Percentiles rank a stretch among this genome's conserved stretches.
These are phyloP conservation scores for Litocranius walleri DNA, from an alignment of 2,113 vertebrate species.

Conservation along the genomic window DNA sequence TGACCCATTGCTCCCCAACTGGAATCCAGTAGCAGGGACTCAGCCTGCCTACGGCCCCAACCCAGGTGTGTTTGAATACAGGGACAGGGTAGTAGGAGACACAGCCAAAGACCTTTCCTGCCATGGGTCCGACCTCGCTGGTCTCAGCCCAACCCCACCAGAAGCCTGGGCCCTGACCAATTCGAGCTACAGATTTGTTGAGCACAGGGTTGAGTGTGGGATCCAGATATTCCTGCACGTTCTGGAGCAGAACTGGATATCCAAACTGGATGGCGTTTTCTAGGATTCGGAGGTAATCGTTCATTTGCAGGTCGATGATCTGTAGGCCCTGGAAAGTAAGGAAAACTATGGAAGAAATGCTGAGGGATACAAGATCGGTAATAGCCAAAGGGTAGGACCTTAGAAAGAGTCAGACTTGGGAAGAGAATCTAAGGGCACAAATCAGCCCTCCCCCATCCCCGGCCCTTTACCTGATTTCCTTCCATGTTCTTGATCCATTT, in stretches of 20 bases:
- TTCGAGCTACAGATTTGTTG: conserved; percentile 86
- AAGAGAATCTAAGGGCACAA: background rate
- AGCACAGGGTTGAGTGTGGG: conserved; percentile 89
- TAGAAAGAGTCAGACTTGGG: background rate
- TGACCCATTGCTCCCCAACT: background rate
- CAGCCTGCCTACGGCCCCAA: background rate
- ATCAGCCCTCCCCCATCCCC: background rate
- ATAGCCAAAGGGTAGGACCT: background rate
- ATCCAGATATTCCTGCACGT: conserved; percentile 90
- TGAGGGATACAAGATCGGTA: background rate
- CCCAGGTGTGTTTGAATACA: background rate
- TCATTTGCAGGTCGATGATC: conserved; percentile 90
- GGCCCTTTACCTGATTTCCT: conserved; percentile 75
- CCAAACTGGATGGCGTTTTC: conserved; percentile 89
- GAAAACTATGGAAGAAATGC: background rate
- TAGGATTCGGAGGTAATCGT: conserved; percentile 85
- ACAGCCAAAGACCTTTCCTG: background rate
- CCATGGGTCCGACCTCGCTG: background rate
- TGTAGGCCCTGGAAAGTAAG: conserved; percentile 83
- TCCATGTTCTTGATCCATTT: conserved; percentile 96
- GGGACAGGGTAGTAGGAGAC: background rate
- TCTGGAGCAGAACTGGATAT: conserved; percentile 88
- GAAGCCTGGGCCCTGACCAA: conserved; percentile 78
- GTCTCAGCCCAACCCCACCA: background rate
- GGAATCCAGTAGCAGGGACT: background rate